Evolutionary conservation across 2,888 invertebrate genomes (phyloP).

Genomic region (Aphidius colemani): DNA sequence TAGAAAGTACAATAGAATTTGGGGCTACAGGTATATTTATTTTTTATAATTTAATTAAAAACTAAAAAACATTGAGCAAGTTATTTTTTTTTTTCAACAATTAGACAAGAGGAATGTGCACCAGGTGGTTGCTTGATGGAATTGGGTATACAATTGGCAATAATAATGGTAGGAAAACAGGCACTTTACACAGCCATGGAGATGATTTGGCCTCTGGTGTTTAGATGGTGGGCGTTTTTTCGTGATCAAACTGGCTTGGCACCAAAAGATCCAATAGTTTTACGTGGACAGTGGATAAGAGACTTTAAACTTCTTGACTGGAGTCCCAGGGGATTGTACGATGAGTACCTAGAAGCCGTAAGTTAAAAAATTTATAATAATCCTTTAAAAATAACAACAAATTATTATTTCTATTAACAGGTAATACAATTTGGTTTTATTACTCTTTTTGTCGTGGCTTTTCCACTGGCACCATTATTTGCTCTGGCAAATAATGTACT

Average conservation of each 20-base stretch:
- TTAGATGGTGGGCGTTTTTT: constrained; percentile 63
- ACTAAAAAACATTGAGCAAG: neutral
- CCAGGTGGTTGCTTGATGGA: constrained; percentile 87
- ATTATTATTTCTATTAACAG: constrained; percentile 56
- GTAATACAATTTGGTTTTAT: constrained; percentile 87
- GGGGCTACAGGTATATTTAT: constrained; percentile 60
- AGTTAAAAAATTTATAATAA: no score
- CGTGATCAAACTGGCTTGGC: constrained; percentile 54
- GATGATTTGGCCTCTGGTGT: constrained; percentile 71
- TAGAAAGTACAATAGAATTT: constrained; percentile 74
- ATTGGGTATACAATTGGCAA: constrained; percentile 80
- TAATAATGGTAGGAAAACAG: constrained; percentile 88
- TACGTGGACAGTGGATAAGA: constrained; percentile 66
- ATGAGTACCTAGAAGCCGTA: constrained; percentile 77
- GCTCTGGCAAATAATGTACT: constrained; percentile 81
- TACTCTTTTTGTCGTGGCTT: constrained; percentile 83
- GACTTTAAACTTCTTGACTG: constrained; percentile 68
- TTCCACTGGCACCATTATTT: constrained; percentile 82
- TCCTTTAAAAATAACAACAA: no score
- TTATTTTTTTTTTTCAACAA: constrained; percentile 13
- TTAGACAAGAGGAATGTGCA: constrained; percentile 68
- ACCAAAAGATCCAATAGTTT: constrained; percentile 47
- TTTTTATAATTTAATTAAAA: neutral
- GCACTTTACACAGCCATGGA: constrained; percentile 77
- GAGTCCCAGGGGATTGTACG: constrained; percentile 72